phyloP scores from a whole-genome alignment of 2,797 vertebrate genomes.

The Urocyon cinereoargenteus region DNA sequence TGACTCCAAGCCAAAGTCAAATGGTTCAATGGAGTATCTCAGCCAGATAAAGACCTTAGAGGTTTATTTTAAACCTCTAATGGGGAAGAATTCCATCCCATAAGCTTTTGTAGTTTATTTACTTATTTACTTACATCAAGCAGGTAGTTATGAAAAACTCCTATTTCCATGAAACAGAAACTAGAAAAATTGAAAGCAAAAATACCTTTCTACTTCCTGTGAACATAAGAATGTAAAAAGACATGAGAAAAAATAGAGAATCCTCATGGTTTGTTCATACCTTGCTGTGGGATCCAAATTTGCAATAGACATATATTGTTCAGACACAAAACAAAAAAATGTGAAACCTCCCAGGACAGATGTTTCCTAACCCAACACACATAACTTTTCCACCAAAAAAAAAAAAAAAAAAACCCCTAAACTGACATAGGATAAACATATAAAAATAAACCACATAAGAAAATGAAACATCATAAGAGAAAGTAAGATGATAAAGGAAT shows the following conservation, averaged over 20 bases:
- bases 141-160: not conserved
- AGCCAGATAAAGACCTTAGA: not conserved
- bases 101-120: not conserved
- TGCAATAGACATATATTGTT: not conserved
- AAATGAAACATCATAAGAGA: not conserved
- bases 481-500: not conserved
- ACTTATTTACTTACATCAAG: not conserved
- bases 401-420: not conserved
- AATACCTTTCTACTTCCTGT: not conserved
- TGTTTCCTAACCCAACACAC: not conserved
- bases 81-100: not conserved
- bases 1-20: not conserved
- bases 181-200: not conserved
- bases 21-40: not conserved
- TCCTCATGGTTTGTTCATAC: not conserved
- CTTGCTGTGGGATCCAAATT: not conserved
- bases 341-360: not conserved
- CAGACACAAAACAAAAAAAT: not conserved
- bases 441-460: not conserved
- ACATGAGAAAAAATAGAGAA: not conserved
- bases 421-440: not conserved
- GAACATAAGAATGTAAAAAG: not conserved
- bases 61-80: not conserved
- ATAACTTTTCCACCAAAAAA: not conserved
- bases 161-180: not conserved